Evolutionary conservation across 1,140 invertebrate species (phyloP), one percentile per base, ranked within the genome.

Genomic region (Drosophila rhopaloa): DNA sequence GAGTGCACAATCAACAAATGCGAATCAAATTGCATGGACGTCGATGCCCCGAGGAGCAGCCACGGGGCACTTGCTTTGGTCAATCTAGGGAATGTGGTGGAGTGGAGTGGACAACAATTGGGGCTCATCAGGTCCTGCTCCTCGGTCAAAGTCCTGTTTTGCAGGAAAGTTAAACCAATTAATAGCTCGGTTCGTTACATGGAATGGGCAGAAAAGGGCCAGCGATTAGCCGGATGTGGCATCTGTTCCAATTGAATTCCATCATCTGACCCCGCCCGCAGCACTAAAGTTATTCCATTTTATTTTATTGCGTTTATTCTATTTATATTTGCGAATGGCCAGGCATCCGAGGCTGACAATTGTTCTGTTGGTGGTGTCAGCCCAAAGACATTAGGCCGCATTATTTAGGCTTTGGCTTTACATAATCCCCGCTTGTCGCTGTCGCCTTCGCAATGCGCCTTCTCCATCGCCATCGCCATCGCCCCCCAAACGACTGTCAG

Each of bases 341-440:
- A 6, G 14, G 13, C 7, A 24, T 37, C 9, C 51, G 40, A 5
- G 5, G 27, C 40, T 60, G 59, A 71, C 53, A 78, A 71, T 62
- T 70, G 65, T 62, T 41, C 16, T 50, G 37, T 62, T 71, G 51
- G 4, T 67, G 38, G 68, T 71, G 65, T 71, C 68, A 58, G 65
- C 51, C 14, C 37, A 55, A 58, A 56, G 60, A 79, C 79, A 81
- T 81, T 81, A 81, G 59, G 59, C 54, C 41, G 78, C 78, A 76
- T 81, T 81, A 81, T 66, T 81, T 81, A 50, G 79, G 78, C 65
- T 81, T 81, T 81, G 79, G 65, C 79, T 81, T 43, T 59, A 48
- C 72, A 81, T 81, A 81, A 81, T 81, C 72, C 67, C 73, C 61
- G 55, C 29, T 50, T 71, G 66, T 70, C 66, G 29, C 19, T 24